Evolutionary conservation across 2,113 vertebrate genomes (phyloP).

Genomic region (Nothocercus nigrocapillus): DNA sequence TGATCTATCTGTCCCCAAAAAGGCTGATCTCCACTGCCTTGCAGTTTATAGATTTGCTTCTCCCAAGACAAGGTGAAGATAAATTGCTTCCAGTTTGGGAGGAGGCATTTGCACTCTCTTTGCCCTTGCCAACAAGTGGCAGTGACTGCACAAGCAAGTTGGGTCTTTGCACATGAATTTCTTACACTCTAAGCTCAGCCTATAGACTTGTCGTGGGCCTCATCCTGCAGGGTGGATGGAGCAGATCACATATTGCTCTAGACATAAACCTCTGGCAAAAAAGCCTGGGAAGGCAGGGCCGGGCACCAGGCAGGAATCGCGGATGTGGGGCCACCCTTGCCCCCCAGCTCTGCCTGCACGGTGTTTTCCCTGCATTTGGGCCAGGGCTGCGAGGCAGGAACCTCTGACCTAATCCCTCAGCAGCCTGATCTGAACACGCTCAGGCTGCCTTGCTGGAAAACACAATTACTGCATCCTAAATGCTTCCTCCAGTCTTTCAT

Average conservation of each 20-base stretch:
- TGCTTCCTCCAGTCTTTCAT: slow-evolving; percentile 64
- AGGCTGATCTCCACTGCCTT: not conserved
- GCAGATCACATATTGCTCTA: not conserved
- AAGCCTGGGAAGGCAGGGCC: not conserved
- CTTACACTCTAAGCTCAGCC: not conserved
- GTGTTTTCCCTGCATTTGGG: not conserved
- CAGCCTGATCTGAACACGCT: slow-evolving; percentile 37
- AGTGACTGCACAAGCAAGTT: not conserved
- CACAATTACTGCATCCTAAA: slow-evolving; percentile 52
- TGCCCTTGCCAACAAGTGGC: not conserved
- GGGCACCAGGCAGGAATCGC: not conserved
- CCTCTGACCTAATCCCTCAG: slow-evolving; percentile 45
- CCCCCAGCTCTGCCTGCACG: not conserved
- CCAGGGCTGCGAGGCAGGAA: not conserved
- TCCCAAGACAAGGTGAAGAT: not conserved
- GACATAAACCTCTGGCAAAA: not conserved
- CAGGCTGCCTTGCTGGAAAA: slow-evolving; percentile 39
- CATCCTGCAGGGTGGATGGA: not conserved
- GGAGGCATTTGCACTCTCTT: not conserved
- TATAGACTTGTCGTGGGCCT: rapidly evolving
- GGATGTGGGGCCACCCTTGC: not conserved
- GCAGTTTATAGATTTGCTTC: not conserved
- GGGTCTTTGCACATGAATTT: not conserved
- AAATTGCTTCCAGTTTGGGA: not conserved
- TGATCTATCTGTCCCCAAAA: not conserved